Percentiles rank a stretch among this genome's conserved stretches.
These are phyloP conservation scores for Lycocerus yunnanus DNA, from an alignment of 2,888 invertebrate genomes.

Conservation along the genomic window DNA sequence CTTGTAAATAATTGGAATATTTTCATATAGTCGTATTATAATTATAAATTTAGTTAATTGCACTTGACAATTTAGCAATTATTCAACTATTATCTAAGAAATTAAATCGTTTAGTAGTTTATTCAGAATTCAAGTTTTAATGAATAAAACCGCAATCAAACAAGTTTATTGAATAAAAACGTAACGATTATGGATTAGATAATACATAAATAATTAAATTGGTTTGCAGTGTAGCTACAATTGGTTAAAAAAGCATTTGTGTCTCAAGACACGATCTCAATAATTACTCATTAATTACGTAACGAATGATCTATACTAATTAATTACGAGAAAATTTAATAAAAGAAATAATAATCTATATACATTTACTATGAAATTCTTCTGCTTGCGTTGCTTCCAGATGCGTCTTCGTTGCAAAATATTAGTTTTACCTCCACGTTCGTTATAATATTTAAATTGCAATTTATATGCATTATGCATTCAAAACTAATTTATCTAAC, in stretches of 20 bases:
- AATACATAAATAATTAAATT: conserved; percentile 28
- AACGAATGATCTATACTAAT: conserved; percentile 27
- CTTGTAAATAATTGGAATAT: background rate
- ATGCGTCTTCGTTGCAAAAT: background rate
- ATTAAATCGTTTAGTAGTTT: conserved; percentile 2
- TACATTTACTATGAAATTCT: background rate
- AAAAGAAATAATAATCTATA: conserved; percentile 6
- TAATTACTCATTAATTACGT: conserved; percentile 34
- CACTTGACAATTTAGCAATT: conserved; percentile 1
- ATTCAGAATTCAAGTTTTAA: conserved; percentile 2
- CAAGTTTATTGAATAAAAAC: conserved; percentile 9
- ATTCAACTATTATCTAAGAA: conserved; percentile 4
- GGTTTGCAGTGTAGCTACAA: conserved; percentile 21
- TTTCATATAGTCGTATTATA: background rate
- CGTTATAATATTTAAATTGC: background rate
- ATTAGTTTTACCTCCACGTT: background rate
- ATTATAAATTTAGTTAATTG: background rate
- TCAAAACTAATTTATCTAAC: background rate
- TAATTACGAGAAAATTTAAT: conserved; percentile 34
- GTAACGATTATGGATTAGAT: conserved; percentile 27
- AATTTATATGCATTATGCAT: background rate
- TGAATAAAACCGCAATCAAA: conserved; percentile 16
- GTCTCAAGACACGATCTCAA: conserved; percentile 33
- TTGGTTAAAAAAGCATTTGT: conserved; percentile 30
- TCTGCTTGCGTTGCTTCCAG: background rate